A percentile compares a stretch with the other conserved stretches of the same genome.
Conservation (phyloP, 2,888 invertebrate genomes). For the Euclidia mi region DNA sequence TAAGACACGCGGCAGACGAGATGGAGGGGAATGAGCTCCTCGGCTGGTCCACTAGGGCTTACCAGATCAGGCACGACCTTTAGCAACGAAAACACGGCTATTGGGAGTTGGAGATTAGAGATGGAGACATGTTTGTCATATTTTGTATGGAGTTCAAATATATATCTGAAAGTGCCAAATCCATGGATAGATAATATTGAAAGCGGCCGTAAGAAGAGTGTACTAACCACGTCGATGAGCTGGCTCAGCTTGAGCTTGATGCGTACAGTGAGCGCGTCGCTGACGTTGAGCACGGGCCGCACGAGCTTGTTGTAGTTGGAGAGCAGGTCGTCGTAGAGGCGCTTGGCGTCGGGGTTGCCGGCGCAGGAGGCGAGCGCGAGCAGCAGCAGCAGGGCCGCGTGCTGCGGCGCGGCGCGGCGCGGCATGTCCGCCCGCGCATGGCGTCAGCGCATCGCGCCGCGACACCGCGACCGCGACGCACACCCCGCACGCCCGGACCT, state of each 20-base stretch:
- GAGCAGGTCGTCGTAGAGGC: conserved; percentile 98
- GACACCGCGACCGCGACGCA: conserved; percentile 49
- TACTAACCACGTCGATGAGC: conserved; percentile 98
- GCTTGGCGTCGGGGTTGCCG: conserved; percentile 98
- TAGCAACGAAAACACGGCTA: too few relatives aligned
- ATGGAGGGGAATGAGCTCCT: too few relatives aligned
- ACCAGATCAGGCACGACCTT: too few relatives aligned
- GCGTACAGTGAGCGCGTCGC: conserved; percentile 97
- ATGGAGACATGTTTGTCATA: too few relatives aligned
- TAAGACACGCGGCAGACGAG: too few relatives aligned
- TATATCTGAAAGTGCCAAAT: too few relatives aligned
- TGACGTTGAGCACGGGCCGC: conserved; percentile 98
- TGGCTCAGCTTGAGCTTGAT: conserved; percentile 99
- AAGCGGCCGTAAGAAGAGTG: too few relatives aligned
- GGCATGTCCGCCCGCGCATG: conserved; percentile 81
- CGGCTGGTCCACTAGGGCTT: too few relatives aligned
- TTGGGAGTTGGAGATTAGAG: too few relatives aligned
- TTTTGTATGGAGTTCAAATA: too few relatives aligned
- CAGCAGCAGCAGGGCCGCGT: conserved; percentile 73
- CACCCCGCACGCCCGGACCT: conserved; percentile 53
- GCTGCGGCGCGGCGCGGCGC: conserved; percentile 79
- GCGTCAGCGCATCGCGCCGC: conserved; percentile 79
- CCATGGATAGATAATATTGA: too few relatives aligned
- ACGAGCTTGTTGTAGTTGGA: conserved; percentile 99
- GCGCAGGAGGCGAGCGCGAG: conserved; percentile 89